Percentiles rank a stretch among this genome's conserved stretches.
Evolutionary conservation across 1,140 invertebrate genomes (phyloP).

Genomic region (Pteromalus puparum): DNA sequence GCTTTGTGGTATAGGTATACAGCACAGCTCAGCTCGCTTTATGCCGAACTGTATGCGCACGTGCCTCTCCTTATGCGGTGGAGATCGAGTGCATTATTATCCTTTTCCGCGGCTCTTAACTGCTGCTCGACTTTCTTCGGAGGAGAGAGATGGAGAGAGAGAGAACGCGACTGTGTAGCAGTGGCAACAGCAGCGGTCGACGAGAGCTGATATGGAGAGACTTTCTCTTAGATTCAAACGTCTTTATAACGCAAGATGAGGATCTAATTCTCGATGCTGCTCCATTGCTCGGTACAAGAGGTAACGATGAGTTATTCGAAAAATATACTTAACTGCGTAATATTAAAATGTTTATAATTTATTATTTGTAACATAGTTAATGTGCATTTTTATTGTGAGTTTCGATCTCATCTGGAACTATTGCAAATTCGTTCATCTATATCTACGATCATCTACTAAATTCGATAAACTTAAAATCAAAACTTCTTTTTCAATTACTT

Average conservation of each 20-base stretch:
- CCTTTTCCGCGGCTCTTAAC: slow-evolving; percentile 15
- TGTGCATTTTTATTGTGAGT: too few relatives aligned
- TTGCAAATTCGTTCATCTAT: too few relatives aligned
- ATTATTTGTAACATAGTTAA: too few relatives aligned
- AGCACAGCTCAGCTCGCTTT: neutral
- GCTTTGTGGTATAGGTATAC: neutral
- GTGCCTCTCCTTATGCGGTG: neutral
- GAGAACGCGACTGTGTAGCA: neutral
- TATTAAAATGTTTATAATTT: too few relatives aligned
- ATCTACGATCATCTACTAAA: too few relatives aligned
- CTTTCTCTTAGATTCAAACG: slow-evolving; percentile 20
- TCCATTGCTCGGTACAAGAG: too few relatives aligned
- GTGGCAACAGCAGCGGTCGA: neutral
- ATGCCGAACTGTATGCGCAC: neutral
- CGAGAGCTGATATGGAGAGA: neutral
- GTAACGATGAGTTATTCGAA: too few relatives aligned
- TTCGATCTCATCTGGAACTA: too few relatives aligned
- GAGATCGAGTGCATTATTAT: neutral
- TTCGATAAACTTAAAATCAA: too few relatives aligned
- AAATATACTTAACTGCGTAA: too few relatives aligned
- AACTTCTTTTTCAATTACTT: too few relatives aligned
- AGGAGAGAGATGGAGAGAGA: neutral
- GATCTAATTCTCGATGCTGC: neutral
- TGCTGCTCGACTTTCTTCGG: slow-evolving; percentile 20
- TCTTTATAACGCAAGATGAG: slow-evolving; percentile 31